A percentile compares a stretch with the other conserved stretches of the same genome.
These are phyloP conservation scores for Vanessa cardui DNA, from an alignment of 2,888 invertebrate genomes.

Conservation along the genomic window DNA sequence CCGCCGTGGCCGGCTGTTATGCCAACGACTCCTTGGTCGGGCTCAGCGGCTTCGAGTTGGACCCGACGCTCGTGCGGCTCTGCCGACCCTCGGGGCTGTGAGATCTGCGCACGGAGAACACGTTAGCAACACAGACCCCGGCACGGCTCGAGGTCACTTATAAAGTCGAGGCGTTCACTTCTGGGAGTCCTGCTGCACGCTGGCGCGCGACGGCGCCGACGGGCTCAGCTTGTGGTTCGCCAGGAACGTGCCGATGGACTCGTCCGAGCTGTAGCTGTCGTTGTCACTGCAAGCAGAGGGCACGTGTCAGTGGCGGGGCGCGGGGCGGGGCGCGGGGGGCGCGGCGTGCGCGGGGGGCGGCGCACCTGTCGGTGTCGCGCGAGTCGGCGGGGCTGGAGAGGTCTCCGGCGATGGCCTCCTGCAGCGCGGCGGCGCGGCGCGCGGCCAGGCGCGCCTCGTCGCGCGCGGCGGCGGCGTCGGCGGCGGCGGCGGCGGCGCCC, in stretches of 20 bases:
- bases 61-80: slow-evolving; percentile 67
- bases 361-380: slow-evolving; percentile 82
- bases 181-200: slow-evolving; percentile 72
- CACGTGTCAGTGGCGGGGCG: background rate
- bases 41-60: slow-evolving; percentile 63
- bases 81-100: slow-evolving; percentile 70
- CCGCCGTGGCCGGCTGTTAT: slow-evolving; percentile 68
- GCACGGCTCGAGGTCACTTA: no score
- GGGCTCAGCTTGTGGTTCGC: slow-evolving; percentile 84
- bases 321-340: no score
- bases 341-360: no score
- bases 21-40: slow-evolving; percentile 74
- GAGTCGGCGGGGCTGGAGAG: slow-evolving; percentile 87
- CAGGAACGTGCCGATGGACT: slow-evolving; percentile 85
- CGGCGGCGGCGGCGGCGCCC: slow-evolving; percentile 86
- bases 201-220: slow-evolving; percentile 67
- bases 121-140: no score
- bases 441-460: slow-evolving; percentile 94
- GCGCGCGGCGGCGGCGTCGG: slow-evolving; percentile 87
- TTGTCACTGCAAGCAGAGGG: slow-evolving; percentile 75
- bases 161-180: slow-evolving; percentile 54
- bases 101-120: slow-evolving; percentile 53
- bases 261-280: slow-evolving; percentile 86
- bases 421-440: slow-evolving; percentile 94
- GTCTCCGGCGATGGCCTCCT: slow-evolving; percentile 95